A percentile compares a stretch with the other conserved stretches of the same genome.
Evolutionary conservation across 2,888 invertebrate species (phyloP).

Genomic region (Pycnomerus fuliginosus): DNA sequence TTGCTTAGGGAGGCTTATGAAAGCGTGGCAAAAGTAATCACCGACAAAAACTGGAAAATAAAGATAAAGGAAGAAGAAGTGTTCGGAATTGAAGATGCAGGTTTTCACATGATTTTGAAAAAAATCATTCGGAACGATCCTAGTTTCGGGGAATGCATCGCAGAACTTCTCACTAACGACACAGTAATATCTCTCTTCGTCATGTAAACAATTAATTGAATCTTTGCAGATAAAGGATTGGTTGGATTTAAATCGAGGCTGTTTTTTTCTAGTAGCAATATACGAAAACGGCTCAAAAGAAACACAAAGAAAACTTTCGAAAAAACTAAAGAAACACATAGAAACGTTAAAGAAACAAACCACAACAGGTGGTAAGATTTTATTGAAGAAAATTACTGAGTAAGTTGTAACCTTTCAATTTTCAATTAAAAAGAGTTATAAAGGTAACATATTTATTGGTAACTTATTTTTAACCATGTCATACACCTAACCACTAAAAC

Average conservation of each 20-base stretch:
- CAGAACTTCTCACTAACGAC: constrained; percentile 59
- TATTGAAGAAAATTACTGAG: constrained; percentile 49
- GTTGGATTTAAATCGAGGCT: constrained; percentile 73
- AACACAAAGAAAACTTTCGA: constrained; percentile 53
- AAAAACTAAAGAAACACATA: constrained; percentile 54
- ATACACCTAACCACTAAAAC: constrained; percentile 15
- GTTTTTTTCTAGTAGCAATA: constrained; percentile 69
- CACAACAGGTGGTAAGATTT: constrained; percentile 64
- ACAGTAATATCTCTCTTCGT: constrained; percentile 52
- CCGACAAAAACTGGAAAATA: constrained; percentile 59
- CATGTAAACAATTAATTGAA: constrained; percentile 10
- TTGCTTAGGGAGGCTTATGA: constrained; percentile 49
- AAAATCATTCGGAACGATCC: constrained; percentile 70
- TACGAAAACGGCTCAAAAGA: constrained; percentile 62
- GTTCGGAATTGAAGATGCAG: constrained; percentile 70
- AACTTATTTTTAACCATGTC: constrained; percentile 27
- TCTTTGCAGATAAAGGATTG: constrained; percentile 62
- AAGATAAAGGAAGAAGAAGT: constrained; percentile 52
- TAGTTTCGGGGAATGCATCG: constrained; percentile 51
- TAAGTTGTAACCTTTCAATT: too few species aligned
- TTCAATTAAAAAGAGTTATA: too few species aligned
- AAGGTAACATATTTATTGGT: constrained; percentile 37
- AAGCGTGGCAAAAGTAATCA: constrained; percentile 53
- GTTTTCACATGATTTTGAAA: constrained; percentile 74
- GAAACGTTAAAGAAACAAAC: constrained; percentile 57